Evolutionary conservation across 2,113 vertebrate genomes (phyloP).

Genomic region (Bettongia penicillata): DNA sequence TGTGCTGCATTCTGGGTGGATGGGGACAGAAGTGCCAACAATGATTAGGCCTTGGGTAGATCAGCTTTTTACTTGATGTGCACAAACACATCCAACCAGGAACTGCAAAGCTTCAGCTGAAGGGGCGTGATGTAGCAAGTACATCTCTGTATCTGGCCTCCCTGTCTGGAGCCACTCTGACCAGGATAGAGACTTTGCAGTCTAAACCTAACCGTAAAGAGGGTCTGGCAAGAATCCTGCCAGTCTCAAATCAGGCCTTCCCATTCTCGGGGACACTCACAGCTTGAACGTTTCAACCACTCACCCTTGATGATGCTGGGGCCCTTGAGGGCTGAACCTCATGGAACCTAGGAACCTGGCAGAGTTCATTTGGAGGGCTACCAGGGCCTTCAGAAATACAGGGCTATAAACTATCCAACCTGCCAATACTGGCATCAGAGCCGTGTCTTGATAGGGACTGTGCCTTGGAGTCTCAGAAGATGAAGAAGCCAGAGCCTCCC

Average conservation of each 20-base stretch:
- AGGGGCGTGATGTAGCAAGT: no score
- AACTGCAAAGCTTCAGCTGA: no score
- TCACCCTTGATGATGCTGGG: no score
- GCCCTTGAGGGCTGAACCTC: background rate
- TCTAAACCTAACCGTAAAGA: background rate
- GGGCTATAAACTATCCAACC: background rate
- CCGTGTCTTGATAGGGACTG: no score
- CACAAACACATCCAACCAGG: no score
- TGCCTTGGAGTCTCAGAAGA: background rate
- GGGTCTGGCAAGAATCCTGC: no score
- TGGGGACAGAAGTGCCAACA: background rate
- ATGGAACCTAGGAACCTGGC: background rate
- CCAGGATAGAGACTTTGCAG: no score
- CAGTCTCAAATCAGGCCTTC: background rate
- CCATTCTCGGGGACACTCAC: no score
- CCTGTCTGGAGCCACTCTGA: no score
- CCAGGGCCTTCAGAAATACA: background rate
- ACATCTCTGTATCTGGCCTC: no score
- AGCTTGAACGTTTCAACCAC: no score
- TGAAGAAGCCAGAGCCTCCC: background rate
- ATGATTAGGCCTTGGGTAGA: background rate
- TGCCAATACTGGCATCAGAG: background rate
- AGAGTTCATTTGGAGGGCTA: background rate
- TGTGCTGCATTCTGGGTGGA: background rate
- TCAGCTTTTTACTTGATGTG: background rate